Percentiles rank a stretch among this genome's conserved stretches.
These are phyloP conservation scores for Oxyscelio sp. DNA, from an alignment of 2,888 invertebrate species.

Conservation along the genomic window DNA sequence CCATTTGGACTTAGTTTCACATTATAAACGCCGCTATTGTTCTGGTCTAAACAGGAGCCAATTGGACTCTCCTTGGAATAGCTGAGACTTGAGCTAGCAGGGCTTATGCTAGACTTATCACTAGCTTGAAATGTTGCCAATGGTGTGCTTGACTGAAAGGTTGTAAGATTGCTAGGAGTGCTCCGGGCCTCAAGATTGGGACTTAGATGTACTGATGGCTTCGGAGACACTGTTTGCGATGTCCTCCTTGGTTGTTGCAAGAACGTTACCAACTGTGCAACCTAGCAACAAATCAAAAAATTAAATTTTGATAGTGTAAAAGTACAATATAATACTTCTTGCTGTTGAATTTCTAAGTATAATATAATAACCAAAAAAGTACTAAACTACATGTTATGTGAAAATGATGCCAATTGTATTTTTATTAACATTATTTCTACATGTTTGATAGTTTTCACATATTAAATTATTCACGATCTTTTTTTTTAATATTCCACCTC, in stretches of 20 bases:
- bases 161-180: conserved; percentile 85
- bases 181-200: conserved; percentile 82
- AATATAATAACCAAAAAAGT: too few species aligned
- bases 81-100: conserved; percentile 85
- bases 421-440: too few species aligned
- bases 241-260: conserved; percentile 90
- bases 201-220: conserved; percentile 86
- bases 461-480: too few species aligned
- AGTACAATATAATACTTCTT: too few species aligned
- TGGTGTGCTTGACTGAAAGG: conserved; percentile 86
- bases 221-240: conserved; percentile 88
- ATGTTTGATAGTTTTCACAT: too few species aligned
- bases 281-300: conserved; percentile 86
- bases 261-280: conserved; percentile 94
- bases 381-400: too few species aligned
- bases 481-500: too few species aligned
- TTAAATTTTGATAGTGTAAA: too few species aligned
- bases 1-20: conserved; percentile 86
- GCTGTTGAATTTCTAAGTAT: too few species aligned
- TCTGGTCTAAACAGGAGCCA: conserved; percentile 84
- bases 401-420: too few species aligned
- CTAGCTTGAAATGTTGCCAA: conserved; percentile 86
- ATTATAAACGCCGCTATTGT: conserved; percentile 81
- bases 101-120: conserved; percentile 86
- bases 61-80: conserved; percentile 85